Base-by-base conservation (phyloP, 1,140 invertebrate genomes). In the Drosophila bipectinata region DNA sequence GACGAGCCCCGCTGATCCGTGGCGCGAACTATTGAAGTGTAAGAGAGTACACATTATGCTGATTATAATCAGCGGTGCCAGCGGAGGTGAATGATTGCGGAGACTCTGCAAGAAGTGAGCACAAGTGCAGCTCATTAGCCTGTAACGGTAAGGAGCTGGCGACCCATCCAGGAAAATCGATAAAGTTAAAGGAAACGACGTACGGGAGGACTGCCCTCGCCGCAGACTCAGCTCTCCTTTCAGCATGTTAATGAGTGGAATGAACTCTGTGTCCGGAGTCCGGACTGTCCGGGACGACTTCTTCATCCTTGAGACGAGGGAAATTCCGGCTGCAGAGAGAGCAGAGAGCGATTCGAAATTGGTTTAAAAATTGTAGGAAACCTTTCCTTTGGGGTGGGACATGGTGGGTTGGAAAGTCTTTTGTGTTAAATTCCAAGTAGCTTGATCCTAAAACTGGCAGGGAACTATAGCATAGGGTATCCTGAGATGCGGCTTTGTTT, bases 11-110 rank as follows among this genome's bases (percentile, higher is more conserved):
- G 59, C 30, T 82, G 79, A 83, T 79, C 79, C 83, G 61, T 83
- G 84, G 83, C 84, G 83, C 89, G 83, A 88, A 83, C 84, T 83
- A 83, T 88, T 89, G 63, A 83, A 83, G 83, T 88, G 83, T 89
- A 88, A 89, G 79, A 83, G 84, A 83, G 84, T 84, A 89, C 83
- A 88, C 72, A 89, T 88, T 88, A 82, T 83, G 79, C 68, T 88
- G 84, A 88, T 88, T 88, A 88, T 79, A 88, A 88, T 88, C 83
- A 84, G 57, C 60, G 64, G 39, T 56, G 59, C 56, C 63, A 72
- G 64, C 66, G 51, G 59, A 77, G 73, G 69, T 66, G 77, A 80
- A 61, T 76, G 81, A 77, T 66, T 77, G 58, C 63, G 37, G 32
- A 41, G 15, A 56, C 47, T 45, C 56, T 39, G 54, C 52, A 57